Conservation (phyloP, 1,140 invertebrate species). For the Chironomus tepperi region DNA sequence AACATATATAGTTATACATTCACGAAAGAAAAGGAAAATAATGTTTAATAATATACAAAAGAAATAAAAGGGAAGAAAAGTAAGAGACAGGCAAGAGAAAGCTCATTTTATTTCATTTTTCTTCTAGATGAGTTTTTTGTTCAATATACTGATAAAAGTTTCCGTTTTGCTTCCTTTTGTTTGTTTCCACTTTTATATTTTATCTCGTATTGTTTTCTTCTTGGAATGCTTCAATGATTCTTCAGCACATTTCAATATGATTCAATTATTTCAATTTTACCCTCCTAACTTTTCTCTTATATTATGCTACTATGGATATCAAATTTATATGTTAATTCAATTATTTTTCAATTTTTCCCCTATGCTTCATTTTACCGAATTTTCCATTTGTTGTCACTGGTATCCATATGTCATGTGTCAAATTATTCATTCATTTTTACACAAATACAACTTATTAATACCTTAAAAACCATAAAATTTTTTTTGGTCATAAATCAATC, state of each 20-base stretch:
- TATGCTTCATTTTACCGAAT: background rate
- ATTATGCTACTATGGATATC: background rate
- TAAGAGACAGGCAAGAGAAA: background rate
- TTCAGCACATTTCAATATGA: conserved; percentile 8
- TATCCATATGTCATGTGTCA: background rate
- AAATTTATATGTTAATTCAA: conserved; percentile 10
- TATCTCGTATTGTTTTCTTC: background rate
- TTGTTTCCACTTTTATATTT: background rate
- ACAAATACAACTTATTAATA: too few relatives aligned
- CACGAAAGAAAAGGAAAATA: too few relatives aligned
- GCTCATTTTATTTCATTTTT: too few relatives aligned
- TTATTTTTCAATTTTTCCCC: background rate
- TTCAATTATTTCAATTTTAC: background rate
- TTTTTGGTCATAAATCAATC: too few relatives aligned
- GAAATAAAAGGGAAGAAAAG: too few relatives aligned
- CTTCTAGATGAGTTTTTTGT: background rate
- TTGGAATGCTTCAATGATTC: conserved; percentile 2
- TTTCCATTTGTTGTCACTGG: background rate
- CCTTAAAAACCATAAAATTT: too few relatives aligned
- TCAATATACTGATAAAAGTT: background rate
- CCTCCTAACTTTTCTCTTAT: background rate
- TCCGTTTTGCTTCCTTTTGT: background rate
- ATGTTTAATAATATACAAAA: too few relatives aligned
- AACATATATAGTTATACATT: too few relatives aligned
- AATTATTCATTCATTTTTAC: background rate